Evolutionary conservation across 2,113 vertebrate genomes (phyloP).

Genomic region (Redunca redunca): DNA sequence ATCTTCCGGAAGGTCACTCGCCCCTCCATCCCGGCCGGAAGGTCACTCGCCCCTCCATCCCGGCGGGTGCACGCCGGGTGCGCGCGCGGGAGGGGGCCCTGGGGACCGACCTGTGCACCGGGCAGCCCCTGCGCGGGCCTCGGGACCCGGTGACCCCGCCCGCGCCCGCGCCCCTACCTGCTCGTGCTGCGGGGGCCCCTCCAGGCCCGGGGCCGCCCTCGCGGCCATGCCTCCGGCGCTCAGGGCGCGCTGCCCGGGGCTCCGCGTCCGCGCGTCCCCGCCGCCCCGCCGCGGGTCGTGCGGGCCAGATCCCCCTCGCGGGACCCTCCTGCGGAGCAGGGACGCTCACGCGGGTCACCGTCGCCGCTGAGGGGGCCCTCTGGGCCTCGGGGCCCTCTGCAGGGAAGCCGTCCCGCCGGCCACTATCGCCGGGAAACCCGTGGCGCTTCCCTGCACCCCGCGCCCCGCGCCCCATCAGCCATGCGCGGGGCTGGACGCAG

Average conservation of each 20-base stretch:
- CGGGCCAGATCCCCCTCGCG: rapidly evolving
- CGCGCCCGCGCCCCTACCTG: not conserved
- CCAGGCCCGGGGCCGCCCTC: not conserved
- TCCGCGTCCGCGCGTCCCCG: not conserved
- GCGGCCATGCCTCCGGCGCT: not conserved
- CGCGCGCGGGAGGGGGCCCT: not conserved
- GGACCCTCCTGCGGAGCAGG: not conserved
- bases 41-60: not conserved
- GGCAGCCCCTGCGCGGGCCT: rapidly evolving
- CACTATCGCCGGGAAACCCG: rapidly evolving
- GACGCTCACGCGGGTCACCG: rapidly evolving
- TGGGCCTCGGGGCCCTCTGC: rapidly evolving
- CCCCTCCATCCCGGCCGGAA: not conserved
- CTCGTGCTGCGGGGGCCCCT: not conserved
- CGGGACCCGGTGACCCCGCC: no score
- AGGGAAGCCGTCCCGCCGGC: rapidly evolving
- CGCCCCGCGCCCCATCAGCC: not conserved
- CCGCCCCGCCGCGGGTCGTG: not conserved
- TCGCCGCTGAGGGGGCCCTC: rapidly evolving
- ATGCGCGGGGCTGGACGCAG: not conserved
- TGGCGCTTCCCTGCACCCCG: not conserved
- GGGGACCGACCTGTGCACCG: rapidly evolving
- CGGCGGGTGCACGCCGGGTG: rapidly evolving
- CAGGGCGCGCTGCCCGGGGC: no score
- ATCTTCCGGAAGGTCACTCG: not conserved